phyloP scores from a whole-genome alignment of 1,140 invertebrate genomes.

The Bursaphelenchus mucronatus region DNA sequence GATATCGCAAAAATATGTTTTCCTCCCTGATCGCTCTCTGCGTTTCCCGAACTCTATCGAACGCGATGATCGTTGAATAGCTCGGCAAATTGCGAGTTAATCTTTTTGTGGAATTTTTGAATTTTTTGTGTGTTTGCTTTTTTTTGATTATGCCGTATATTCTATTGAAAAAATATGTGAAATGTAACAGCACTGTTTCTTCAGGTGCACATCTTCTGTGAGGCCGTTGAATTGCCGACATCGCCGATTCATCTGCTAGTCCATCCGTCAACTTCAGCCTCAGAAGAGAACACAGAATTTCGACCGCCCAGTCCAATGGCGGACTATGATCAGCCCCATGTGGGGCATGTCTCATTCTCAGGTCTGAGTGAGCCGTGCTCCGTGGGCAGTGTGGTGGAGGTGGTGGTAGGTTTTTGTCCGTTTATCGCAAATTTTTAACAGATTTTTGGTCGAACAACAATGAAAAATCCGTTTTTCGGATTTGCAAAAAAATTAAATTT shows the following conservation, averaged over 20 bases:
- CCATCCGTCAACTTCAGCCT: conserved; percentile 18
- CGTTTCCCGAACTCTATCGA: too few species aligned
- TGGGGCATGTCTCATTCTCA: conserved; percentile 70
- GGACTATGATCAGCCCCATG: conserved; percentile 19
- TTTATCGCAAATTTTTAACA: neutral
- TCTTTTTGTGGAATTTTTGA: too few species aligned
- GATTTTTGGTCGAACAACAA: too few species aligned
- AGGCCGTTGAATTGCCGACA: conserved; percentile 28
- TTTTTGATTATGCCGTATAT: too few species aligned
- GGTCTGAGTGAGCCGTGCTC: conserved; percentile 87
- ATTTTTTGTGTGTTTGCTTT: too few species aligned
- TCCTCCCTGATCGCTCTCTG: too few species aligned
- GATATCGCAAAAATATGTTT: too few species aligned
- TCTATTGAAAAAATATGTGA: neutral
- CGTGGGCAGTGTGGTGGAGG: conserved; percentile 85
- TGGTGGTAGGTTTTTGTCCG: conserved; percentile 72
- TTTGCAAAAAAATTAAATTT: too few species aligned
- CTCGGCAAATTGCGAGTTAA: too few species aligned
- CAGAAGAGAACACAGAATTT: conserved; percentile 3
- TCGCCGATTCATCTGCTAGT: conserved; percentile 24
- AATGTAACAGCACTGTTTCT: neutral
- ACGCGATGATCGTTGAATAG: too few species aligned
- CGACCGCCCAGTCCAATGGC: conserved; percentile 15
- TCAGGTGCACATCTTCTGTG: conserved; percentile 32
- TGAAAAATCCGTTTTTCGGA: too few species aligned